Base-by-base conservation (phyloP, 2,113 vertebrate genomes). In the Kryptolebias marmoratus region DNA sequence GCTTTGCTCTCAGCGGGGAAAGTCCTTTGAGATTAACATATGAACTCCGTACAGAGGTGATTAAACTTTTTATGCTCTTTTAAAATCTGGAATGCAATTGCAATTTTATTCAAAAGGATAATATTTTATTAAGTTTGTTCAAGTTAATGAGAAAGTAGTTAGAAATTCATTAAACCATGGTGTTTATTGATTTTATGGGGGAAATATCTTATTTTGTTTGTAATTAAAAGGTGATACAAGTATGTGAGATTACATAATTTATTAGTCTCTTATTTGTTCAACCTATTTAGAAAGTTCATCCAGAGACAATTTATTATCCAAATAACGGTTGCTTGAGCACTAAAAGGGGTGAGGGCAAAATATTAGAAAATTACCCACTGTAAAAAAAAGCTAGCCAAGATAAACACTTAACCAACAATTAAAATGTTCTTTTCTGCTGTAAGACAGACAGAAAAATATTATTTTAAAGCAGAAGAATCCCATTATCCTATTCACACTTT, bases 1-100 rank as follows among this genome's bases (percentile, higher is more conserved):
- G 57, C 81, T 91, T 86, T 87, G 59, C 77, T 87, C 87, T 81
- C 77, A 80, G 83, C 72, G 32, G 85, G 85, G 70, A 75, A 67
- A 65, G 66, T 75, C 75, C 71, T 81, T 73, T 63, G 18, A 83
- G 68, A 84, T 88, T 81, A 85, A 82, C 81, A 72, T 82, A 70
- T 88, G 77, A 76, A 80, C 84, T 30, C 36, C 50, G 30, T 68
- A 68, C 39, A 59, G 48, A 79, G 30, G 69, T 79, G 61, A 66
- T 73, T 80, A 30, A 67, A 75, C 67, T 67, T 61, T 55, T 18
- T 1, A 14, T 64, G 65, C 16, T 44, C 44, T 52, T 57, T 64
- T 16, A n/a, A 58, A 62, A 73, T 69, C 11, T 28, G n/a, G 39
- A 68, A 64, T 47, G 65, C 53, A 59, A 54, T 10, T 22, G 50